phyloP scores from a whole-genome alignment of 2,113 vertebrate genomes.

The Gallinago paraguaiae region DNA sequence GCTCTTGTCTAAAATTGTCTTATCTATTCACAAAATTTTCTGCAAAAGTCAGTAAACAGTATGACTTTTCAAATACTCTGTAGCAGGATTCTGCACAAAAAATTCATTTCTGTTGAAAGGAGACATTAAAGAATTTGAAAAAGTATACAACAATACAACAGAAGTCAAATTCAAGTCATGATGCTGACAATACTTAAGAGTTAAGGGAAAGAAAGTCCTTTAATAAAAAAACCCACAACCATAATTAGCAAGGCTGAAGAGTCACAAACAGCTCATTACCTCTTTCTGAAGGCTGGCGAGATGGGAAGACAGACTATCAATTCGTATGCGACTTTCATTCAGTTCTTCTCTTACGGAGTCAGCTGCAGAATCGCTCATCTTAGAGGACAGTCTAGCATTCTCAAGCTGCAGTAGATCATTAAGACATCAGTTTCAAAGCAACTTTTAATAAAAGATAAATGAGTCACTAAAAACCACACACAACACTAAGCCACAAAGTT shows the following conservation, averaged over 20 bases:
- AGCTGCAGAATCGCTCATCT: conserved; percentile 83
- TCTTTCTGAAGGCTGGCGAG: conserved; percentile 86
- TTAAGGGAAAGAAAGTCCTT: neutral
- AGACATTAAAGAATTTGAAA: neutral
- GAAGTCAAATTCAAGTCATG: neutral
- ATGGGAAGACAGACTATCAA: conserved; percentile 83
- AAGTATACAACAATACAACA: neutral
- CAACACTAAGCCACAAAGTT: neutral
- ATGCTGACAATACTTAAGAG: neutral
- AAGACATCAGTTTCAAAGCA: neutral
- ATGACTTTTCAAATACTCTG: neutral
- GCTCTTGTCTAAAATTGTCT: neutral
- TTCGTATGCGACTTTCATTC: conserved; percentile 79
- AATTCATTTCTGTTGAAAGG: neutral
- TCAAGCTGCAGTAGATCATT: conserved; percentile 79
- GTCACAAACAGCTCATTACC: conserved; percentile 57
- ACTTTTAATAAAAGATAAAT: conserved; percentile 28
- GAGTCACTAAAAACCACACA: neutral
- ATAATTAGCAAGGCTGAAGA: neutral
- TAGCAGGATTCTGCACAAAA: neutral
- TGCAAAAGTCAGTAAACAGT: neutral
- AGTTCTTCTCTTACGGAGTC: conserved; percentile 85
- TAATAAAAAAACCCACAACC: neutral
- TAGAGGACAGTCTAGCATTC: conserved; percentile 79
- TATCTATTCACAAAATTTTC: neutral